Base-by-base conservation (phyloP, 2,888 invertebrate species). In the Selenia dentaria region DNA sequence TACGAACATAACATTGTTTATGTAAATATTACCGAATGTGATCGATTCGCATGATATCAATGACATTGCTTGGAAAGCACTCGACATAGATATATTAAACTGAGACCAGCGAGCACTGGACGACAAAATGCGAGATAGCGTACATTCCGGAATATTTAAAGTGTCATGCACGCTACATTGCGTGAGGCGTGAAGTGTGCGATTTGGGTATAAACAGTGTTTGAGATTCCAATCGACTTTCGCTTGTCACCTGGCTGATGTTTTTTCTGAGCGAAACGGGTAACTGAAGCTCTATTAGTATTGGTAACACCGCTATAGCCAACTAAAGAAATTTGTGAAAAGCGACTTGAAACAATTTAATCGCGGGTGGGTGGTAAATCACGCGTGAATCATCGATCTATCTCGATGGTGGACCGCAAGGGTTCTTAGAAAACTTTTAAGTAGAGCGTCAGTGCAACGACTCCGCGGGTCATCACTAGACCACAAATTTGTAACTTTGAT, bases 171-270 rank as follows among this genome's bases (percentile, higher is more conserved):
- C 81, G 83, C 71, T 51, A 82, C 35, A 50, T 82, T 53, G 84
- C 85, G 78, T 83, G 83, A 51, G 50, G 65, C 63, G 65, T 62
- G 62, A 69, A 70, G 62, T 65, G 65, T 69, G 64, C 64, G 57
- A 71, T 73, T 74, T 67, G 59, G 68, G 60, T 63, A 66, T 66
- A 70, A 75, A 70, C 62, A 66, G 55, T 57, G 48, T 41, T 50
- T 52, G 62, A 61, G 66, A 71, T 70, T 69, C 70, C 62, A 64
- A 58, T 57, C 62, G 52, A 79, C 82, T 82, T 80, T 82, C 82
- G 70, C 79, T 74, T 70, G 71, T 73, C 74, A 72, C 51, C 59
- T 55, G 43, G 42, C 53, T 59, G 55, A 55, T 57, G 59, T 62
- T 69, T 69, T 59, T 64, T 48, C 56, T 62, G 57, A 51, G 46